Evolutionary conservation across 1,140 invertebrate genomes (phyloP), one percentile per base, ranked within the genome.

Genomic region (Anastrepha obliqua): DNA sequence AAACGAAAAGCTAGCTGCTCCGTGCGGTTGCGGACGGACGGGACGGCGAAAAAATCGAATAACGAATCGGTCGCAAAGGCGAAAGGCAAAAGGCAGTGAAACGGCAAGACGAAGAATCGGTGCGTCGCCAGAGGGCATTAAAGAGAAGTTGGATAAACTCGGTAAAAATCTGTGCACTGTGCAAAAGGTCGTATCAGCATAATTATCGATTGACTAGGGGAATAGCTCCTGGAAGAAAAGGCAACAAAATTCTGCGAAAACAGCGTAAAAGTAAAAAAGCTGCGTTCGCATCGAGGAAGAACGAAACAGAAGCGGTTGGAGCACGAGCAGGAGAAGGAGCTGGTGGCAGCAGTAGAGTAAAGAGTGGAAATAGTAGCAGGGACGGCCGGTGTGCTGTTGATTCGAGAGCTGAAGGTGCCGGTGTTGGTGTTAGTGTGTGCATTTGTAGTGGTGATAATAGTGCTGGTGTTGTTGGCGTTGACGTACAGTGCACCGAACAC

Each of bases 171-270:
- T 81, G 44, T 81, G 74, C 47, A 81, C 47, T 55, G 44, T 55
- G 67, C 42, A 81, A 58, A 81, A 55, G 44, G 15, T 55, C n/a
- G 47, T 81, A 29, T 29, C 74, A 47, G 47, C 74, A 81, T 20
- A 55, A n/a, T 55, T 81, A 51, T 81, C 20, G 74, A 81, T 81
- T 81, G 17, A 13, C n/a, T 81, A 20, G 47, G 74, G 29, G 74
- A 47, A 44, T 81, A 81, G 47, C 47, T 55, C 74, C 74, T n/a
- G 47, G n/a, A 9, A 81, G 47, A 78, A 78, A 78, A 70, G 44
- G 87, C 74, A 47, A 67, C 87, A 85, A 87, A 87, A 87, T 87
- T 87, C 51, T 81, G 39, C 59, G 59, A 81, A 87, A 85, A 64
- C 55, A 47, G 70, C 55, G 70, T 55, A 87, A 87, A 87, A 78